Conservation (phyloP, 2,888 invertebrate species). For the Troides aeacus region DNA sequence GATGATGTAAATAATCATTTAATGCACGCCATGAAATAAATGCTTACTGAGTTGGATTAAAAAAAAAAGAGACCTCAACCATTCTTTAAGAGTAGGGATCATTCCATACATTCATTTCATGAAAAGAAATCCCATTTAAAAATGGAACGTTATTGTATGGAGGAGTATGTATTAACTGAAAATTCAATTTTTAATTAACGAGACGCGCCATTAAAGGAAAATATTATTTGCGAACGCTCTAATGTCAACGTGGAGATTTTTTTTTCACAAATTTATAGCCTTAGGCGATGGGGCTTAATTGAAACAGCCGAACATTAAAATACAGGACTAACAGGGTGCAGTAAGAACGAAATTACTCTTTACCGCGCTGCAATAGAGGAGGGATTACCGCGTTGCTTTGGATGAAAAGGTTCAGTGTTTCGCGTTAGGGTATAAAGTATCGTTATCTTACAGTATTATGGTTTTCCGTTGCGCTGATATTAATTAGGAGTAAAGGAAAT, state of each 20-base stretch:
- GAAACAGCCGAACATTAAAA: not conserved
- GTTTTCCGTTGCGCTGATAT: slow-evolving; percentile 32
- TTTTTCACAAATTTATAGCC: slow-evolving; percentile 32
- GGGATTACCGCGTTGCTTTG: not conserved
- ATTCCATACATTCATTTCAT: too few relatives aligned
- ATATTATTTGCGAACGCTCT: not conserved
- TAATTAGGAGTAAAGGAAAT: slow-evolving; percentile 35
- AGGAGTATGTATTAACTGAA: too few relatives aligned
- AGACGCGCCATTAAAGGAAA: not conserved
- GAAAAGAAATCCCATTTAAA: too few relatives aligned
- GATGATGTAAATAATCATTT: too few relatives aligned
- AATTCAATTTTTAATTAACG: not conserved
- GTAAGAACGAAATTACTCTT: not conserved
- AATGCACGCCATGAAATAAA: too few relatives aligned
- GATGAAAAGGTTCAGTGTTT: not conserved
- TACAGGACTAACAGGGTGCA: not conserved
- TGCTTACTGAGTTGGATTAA: too few relatives aligned
- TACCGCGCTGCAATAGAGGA: not conserved
- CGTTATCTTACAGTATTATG: slow-evolving; percentile 32
- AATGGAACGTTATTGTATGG: too few relatives aligned
- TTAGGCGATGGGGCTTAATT: slow-evolving; percentile 23
- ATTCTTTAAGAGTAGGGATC: too few relatives aligned
- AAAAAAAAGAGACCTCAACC: too few relatives aligned
- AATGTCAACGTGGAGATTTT: not conserved
- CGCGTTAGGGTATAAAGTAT: slow-evolving; percentile 18